A percentile compares a stretch with the other conserved stretches of the same genome.
phyloP scores from a whole-genome alignment of 2,797 vertebrate species.

The Sebastes glaucus region DNA sequence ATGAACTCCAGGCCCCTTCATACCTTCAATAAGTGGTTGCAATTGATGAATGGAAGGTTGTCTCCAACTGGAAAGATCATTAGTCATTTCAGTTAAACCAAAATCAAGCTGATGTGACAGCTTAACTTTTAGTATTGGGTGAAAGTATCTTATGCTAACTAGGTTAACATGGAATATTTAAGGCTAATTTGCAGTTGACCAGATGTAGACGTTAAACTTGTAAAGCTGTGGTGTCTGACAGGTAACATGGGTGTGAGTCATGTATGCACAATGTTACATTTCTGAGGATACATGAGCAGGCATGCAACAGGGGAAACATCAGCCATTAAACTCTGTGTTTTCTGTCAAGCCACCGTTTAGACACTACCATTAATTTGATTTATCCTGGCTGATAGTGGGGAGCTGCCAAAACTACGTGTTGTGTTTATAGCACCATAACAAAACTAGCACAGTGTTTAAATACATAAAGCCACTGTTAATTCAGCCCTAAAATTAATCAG shows the following conservation, averaged over 20 bases:
- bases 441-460: neutral
- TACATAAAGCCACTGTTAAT: neutral
- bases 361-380: conserved; percentile 23
- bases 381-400: neutral
- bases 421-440: neutral
- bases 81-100: too few relatives aligned
- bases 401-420: neutral
- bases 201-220: neutral
- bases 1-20: neutral
- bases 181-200: neutral
- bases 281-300: conserved; percentile 19
- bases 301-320: neutral
- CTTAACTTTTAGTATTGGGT: neutral
- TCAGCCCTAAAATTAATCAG: neutral
- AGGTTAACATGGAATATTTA: neutral
- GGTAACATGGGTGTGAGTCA: neutral
- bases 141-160: neutral
- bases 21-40: neutral
- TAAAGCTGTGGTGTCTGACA: conserved; percentile 8
- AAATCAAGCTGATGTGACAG: neutral
- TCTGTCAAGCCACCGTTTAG: conserved; percentile 26
- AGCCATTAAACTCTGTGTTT: conserved; percentile 30
- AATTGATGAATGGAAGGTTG: neutral
- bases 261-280: neutral
- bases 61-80: neutral